These are phyloP conservation scores for Numida meleagris DNA, from an alignment of 2,113 vertebrate species.

Conservation along the genomic window DNA sequence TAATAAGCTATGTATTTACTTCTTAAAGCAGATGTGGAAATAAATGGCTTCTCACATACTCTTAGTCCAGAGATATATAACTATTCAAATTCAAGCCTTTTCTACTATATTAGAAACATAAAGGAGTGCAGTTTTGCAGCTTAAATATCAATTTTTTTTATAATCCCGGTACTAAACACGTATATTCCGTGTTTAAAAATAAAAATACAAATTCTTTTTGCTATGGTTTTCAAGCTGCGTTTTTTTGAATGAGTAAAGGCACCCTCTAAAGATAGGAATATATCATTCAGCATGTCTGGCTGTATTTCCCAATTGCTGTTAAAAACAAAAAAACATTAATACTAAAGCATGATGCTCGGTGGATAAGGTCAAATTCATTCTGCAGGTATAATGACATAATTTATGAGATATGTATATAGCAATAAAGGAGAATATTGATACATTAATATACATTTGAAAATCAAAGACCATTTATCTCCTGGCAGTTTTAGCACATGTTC, in stretches of 20 bases:
- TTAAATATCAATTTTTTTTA: not conserved
- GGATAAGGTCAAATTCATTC: constrained; percentile 62
- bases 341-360: not conserved
- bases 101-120: not conserved
- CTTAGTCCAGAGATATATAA: not conserved
- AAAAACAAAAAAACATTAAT: constrained; percentile 59
- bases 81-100: not conserved
- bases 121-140: not conserved
- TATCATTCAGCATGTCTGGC: constrained; percentile 19
- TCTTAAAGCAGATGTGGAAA: not conserved
- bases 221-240: not conserved
- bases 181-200: not conserved
- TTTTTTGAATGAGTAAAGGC: not conserved
- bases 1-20: not conserved
- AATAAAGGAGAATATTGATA: constrained; percentile 51
- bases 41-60: not conserved
- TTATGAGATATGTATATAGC: constrained; percentile 50
- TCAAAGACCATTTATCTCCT: constrained; percentile 49
- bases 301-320: constrained; percentile 40
- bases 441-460: constrained; percentile 57
- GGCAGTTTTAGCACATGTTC: not conserved
- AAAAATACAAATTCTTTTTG: not conserved
- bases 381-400: constrained; percentile 20
- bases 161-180: not conserved
- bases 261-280: not conserved